A percentile compares a stretch with the other conserved stretches of the same genome.
These are phyloP conservation scores for Nothocercus nigrocapillus DNA, from an alignment of 2,113 vertebrate genomes.

Conservation along the genomic window DNA sequence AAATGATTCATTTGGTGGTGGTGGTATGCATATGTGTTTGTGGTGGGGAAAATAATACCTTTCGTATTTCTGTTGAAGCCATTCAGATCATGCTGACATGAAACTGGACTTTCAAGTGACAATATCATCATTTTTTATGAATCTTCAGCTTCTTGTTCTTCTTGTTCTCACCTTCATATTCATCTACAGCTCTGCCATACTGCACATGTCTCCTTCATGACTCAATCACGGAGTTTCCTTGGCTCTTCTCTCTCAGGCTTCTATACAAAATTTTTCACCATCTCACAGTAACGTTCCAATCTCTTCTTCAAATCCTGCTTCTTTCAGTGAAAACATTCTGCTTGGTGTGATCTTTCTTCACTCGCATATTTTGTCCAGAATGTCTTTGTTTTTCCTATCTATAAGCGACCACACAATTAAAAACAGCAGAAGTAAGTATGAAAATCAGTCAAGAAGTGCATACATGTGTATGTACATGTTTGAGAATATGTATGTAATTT, in stretches of 20 bases:
- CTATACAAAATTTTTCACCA: not conserved
- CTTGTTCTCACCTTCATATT: not conserved
- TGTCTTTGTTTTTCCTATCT: not conserved
- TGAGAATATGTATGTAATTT: not conserved
- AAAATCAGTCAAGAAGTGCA: not conserved
- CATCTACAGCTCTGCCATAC: not conserved
- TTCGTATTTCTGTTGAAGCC: not conserved
- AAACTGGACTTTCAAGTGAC: not conserved
- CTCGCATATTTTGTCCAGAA: not conserved
- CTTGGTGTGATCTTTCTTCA: not conserved
- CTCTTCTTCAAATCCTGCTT: not conserved
- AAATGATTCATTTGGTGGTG: not conserved
- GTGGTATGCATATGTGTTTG: not conserved
- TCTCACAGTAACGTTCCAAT: not conserved
- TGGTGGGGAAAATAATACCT: not conserved
- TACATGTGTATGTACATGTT: fast-evolving
- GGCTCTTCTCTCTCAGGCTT: not conserved
- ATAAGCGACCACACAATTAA: not conserved
- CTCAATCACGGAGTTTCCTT: not conserved
- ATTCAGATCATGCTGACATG: not conserved
- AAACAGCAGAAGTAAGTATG: not conserved
- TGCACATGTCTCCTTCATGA: not conserved
- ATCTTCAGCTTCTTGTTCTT: not conserved
- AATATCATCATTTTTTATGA: not conserved
- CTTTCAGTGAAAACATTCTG: not conserved